phyloP scores from a whole-genome alignment of 2,888 invertebrate species.

The Seira ritae region DNA sequence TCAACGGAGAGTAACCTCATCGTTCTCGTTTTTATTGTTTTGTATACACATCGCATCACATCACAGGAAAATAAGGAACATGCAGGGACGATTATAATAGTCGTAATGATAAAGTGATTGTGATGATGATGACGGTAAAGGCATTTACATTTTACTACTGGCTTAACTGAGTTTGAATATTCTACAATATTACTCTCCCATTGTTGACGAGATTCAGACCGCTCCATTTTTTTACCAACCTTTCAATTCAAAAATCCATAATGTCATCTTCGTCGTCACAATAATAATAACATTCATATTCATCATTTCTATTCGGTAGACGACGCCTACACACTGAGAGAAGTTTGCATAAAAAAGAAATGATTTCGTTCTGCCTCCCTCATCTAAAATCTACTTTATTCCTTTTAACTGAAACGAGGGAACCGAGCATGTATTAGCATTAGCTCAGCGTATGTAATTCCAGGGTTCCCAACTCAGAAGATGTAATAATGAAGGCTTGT shows the following conservation, averaged over 20 bases:
- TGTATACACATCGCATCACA: no score
- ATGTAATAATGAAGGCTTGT: slow-evolving; percentile 36
- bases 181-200: no score
- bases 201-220: no score
- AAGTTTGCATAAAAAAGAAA: slow-evolving; percentile 45
- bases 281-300: slow-evolving; percentile 38
- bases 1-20: slow-evolving; percentile 51
- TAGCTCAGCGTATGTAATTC: slow-evolving; percentile 25
- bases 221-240: no score
- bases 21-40: slow-evolving; percentile 39
- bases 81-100: slow-evolving; percentile 49
- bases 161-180: no score
- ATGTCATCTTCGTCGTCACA: slow-evolving; percentile 50
- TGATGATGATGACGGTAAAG: slow-evolving; percentile 44
- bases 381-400: slow-evolving; percentile 18
- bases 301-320: not conserved
- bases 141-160: no score
- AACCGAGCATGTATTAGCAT: no score
- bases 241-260: slow-evolving; percentile 60
- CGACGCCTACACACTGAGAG: slow-evolving; percentile 42
- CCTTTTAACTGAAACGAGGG: slow-evolving; percentile 22
- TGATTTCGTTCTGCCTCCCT: slow-evolving; percentile 47
- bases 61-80: slow-evolving; percentile 49
- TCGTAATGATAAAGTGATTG: no score
- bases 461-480: slow-evolving; percentile 29